Evolutionary conservation across 2,797 vertebrate genomes (phyloP), one percentile per base, ranked within the genome.

Genomic region (Babyrousa celebensis): DNA sequence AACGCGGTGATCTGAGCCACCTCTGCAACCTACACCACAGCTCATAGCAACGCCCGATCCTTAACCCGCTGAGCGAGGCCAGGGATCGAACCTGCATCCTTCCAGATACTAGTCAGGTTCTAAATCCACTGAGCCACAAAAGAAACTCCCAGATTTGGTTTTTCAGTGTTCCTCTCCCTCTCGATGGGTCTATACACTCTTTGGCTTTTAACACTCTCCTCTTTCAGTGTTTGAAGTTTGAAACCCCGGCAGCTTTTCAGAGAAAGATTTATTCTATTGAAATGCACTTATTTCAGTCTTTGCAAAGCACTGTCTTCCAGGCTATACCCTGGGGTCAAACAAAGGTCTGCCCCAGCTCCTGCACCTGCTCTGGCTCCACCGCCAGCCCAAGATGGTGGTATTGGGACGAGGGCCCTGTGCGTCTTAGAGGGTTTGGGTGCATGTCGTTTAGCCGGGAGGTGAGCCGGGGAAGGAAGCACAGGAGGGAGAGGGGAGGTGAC

Each of bases 211-310:
- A 85, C 36, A 36, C 17, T 58, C 11, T 74, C 40, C 8, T 3
- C 25, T 65, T 87, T 12, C 6, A 43, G 27, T 89, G 60, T 86
- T 72, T 58, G 20, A 54, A 40, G 72, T n/a, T 17, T 48, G 75
- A 91, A 82, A 56, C 17, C 6, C 43, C 62, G 23, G 25, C 71
- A 62, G 32, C 40, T 56, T 89, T 52, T 4, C 23, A 27, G 15
- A 87, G 75, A 85, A 88, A 77, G 23, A 82, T 10, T 82, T 48
- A 10, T 85, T 93, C 77, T 74, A 36, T 21, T 12, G 11, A 94
- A 92, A 84, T 52, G 60, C n/a, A 32, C 12, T 9, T 25, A n/a
- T 56, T 72, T 68, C 21, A 32, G 17, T 92, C 77, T 48, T 43
- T 48, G 29, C 20, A 85, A 65, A 43, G 8, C 36, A 48, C 32